phyloP scores from a whole-genome alignment of 1,140 invertebrate genomes.

The Solen grandis region DNA sequence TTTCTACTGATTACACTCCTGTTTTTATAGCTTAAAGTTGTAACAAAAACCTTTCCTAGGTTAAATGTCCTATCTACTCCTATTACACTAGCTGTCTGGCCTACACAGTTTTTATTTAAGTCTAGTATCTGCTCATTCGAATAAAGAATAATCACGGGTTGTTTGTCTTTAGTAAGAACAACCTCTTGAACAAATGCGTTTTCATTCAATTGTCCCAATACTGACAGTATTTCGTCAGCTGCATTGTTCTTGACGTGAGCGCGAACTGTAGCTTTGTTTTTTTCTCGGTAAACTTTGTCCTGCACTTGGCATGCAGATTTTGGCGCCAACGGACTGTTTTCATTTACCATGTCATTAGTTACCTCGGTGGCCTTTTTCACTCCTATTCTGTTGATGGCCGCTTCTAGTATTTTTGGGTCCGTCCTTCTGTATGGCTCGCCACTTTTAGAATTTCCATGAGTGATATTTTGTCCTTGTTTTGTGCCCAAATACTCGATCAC shows the following conservation, averaged over 20 bases:
- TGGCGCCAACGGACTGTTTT: not conserved
- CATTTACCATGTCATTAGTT: not conserved
- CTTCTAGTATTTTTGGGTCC: not conserved
- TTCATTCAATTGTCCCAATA: not conserved
- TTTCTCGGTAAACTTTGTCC: constrained; percentile 19
- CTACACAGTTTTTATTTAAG: not conserved
- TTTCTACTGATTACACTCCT: constrained; percentile 1
- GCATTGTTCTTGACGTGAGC: no score
- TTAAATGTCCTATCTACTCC: no score
- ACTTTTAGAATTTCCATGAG: constrained; percentile 13
- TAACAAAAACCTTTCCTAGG: not conserved
- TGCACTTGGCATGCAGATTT: constrained; percentile 23
- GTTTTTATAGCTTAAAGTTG: constrained; percentile 1
- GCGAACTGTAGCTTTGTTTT: constrained; percentile 1
- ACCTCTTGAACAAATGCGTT: constrained; percentile 7
- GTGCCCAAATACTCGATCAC: not conserved
- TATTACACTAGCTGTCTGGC: constrained; percentile 1
- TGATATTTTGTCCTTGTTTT: not conserved
- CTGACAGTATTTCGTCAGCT: not conserved
- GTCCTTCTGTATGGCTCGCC: not conserved
- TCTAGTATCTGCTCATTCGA: no score
- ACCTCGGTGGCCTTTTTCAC: not conserved
- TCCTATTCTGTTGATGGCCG: not conserved
- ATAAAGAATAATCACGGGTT: no score
- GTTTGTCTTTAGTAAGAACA: constrained; percentile 3